Percentiles rank a stretch among this genome's conserved stretches.
Conservation (phyloP, 2,888 invertebrate genomes). For the Plemyria rubiginata region DNA sequence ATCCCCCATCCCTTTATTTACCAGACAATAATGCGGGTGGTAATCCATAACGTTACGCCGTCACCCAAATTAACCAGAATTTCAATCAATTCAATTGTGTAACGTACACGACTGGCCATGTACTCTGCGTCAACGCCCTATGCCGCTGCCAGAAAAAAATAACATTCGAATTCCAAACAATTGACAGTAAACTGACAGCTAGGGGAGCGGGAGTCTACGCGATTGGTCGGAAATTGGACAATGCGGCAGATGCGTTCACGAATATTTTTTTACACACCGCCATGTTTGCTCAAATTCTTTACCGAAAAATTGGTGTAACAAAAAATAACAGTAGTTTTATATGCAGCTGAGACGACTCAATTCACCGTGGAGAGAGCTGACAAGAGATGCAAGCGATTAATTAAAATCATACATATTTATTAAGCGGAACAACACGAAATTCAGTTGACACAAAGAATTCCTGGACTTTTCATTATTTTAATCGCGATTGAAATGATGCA, state of each 20-base stretch:
- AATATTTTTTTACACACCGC: constrained; percentile 62
- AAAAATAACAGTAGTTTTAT: constrained; percentile 46
- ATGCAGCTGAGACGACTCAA: constrained; percentile 72
- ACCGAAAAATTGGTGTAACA: constrained; percentile 63
- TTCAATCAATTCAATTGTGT: constrained; percentile 82
- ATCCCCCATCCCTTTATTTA: constrained; percentile 60
- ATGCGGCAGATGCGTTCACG: constrained; percentile 79
- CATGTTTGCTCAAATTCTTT: constrained; percentile 79
- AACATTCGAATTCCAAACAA: constrained; percentile 72
- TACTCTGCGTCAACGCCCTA: constrained; percentile 80
- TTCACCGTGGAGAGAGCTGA: constrained; percentile 67
- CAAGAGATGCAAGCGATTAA: constrained; percentile 67
- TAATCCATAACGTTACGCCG: constrained; percentile 71
- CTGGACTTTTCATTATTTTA: constrained; percentile 32
- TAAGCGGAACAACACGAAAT: constrained; percentile 35
- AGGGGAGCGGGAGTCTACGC: constrained; percentile 76
- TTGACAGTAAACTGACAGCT: constrained; percentile 80
- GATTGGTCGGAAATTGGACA: constrained; percentile 80
- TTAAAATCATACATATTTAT: constrained; percentile 45
- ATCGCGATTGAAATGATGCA: constrained; percentile 36
- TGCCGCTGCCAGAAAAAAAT: constrained; percentile 65
- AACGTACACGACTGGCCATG: constrained; percentile 70
- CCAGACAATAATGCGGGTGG: constrained; percentile 73
- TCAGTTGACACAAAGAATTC: constrained; percentile 37
- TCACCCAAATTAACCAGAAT: constrained; percentile 75